Base-by-base conservation (phyloP, 2,113 vertebrate species). In the Anguilla rostrata region DNA sequence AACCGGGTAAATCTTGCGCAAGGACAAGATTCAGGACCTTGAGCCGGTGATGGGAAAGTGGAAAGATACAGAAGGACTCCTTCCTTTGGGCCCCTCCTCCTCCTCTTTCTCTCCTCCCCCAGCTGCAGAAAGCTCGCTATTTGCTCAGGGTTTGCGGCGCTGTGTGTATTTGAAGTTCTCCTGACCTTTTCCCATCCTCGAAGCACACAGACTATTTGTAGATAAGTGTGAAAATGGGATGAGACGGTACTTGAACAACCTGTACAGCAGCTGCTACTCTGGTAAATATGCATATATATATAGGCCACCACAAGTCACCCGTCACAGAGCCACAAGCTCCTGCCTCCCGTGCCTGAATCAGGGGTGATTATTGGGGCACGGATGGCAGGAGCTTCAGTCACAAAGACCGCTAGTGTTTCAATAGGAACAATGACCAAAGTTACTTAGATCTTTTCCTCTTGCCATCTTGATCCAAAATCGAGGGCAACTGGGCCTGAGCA, bases 101-200 rank as follows among this genome's bases (percentile, higher is more conserved):
- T 26, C 20, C 22, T 66, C 18, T 5, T 66, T 26, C 26, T 26
- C 20, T 16, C 63, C 11, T 9, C 41, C 18, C 11, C 14, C 75
- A 85, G 71, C 49, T 22, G 49, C 84, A 20, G 49, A 39, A 79
- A 81, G 20, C 49, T 85, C 49, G 60, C 57, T 81, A 81, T 85
- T 85, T 85, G 39, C 71, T 5, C 15, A 12, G 46, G 43, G 18
- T n/a, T 85, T 85, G 49, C 49, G 20, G 34, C 18, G 39, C 53
- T 40, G 49, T 49, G 39, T 78, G 22, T 40, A 20, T 57, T 20
- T 34, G 84, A 40, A 60, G 78, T n/a, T 79, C 34, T 16, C 29
- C 46, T 39, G 41, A 53, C 78, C 43, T 39, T 46, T 56, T 66
- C 8, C 22, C 60, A 34, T 29, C 57, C 39, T 80, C 29, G 16